These are phyloP conservation scores for Pagrus major DNA, from an alignment of 2,113 vertebrate species.

Conservation along the genomic window DNA sequence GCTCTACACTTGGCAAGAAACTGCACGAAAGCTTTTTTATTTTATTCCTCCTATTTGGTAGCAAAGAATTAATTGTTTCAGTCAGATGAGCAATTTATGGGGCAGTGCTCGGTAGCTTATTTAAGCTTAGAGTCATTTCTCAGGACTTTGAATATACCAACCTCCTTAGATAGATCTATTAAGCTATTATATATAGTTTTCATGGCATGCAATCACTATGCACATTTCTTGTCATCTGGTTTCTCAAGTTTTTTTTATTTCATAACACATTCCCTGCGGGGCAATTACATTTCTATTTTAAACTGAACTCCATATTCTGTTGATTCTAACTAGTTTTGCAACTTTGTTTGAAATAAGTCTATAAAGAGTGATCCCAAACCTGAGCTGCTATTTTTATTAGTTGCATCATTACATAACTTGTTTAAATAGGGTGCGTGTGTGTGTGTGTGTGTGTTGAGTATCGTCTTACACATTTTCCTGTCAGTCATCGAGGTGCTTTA, in stretches of 20 bases:
- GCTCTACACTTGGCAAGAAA: constrained; percentile 47
- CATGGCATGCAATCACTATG: background rate
- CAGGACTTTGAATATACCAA: background rate
- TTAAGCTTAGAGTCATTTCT: background rate
- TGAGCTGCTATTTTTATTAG: constrained; percentile 51
- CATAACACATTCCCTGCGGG: background rate
- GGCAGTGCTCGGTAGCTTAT: background rate
- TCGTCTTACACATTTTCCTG: constrained; percentile 20
- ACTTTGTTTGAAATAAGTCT: constrained; percentile 33
- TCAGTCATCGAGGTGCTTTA: constrained; percentile 29
- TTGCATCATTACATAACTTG: constrained; percentile 31
- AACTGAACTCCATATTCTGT: constrained; percentile 21
- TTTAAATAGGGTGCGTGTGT: constrained; percentile 11
- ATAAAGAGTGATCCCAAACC: constrained; percentile 30
- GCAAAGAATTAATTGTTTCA: constrained; percentile 20
- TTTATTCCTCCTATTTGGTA: constrained; percentile 20
- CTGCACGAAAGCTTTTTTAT: constrained; percentile 20
- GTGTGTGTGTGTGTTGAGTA: constrained; percentile 8
- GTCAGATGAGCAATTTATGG: background rate
- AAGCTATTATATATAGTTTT: constrained; percentile 2
- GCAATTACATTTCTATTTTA: constrained; percentile 34
- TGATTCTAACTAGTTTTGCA: constrained; percentile 19
- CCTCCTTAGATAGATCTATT: background rate
- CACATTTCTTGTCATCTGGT: background rate
- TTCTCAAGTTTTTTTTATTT: background rate